Conservation (phyloP, 2,113 vertebrate genomes). For the Malurus melanocephalus region DNA sequence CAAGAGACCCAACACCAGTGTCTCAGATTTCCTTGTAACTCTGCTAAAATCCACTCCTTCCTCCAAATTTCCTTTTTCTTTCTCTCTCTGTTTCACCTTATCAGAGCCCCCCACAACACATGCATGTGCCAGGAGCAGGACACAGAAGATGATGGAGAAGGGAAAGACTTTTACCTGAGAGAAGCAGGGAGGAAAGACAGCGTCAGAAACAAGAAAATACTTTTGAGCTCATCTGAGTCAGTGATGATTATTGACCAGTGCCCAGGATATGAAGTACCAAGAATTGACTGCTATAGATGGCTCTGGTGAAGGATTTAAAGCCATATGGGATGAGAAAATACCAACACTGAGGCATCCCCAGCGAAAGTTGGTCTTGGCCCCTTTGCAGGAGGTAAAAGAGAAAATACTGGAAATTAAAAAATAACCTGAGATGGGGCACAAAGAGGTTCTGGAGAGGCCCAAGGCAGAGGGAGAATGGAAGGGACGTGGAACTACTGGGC, state of each 20-base stretch:
- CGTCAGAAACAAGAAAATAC: neutral
- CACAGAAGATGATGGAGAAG: neutral
- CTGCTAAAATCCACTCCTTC: neutral
- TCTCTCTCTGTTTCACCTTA: neutral
- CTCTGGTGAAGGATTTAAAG: neutral
- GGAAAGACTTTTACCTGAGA: neutral
- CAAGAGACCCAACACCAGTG: neutral
- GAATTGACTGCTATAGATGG: fast-evolving
- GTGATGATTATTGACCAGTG: neutral
- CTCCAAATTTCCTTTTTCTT: neutral
- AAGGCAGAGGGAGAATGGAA: neutral
- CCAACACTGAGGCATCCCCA: neutral
- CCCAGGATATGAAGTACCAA: neutral
- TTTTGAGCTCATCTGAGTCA: neutral
- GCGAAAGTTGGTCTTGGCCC: neutral
- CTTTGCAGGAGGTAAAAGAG: neutral
- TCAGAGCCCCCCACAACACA: neutral
- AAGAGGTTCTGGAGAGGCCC: neutral
- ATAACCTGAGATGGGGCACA: neutral
- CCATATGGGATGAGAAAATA: neutral
- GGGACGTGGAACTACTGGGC: neutral
- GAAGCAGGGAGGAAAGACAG: neutral
- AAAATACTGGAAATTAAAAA: neutral
- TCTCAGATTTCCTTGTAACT: neutral
- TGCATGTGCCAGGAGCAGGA: neutral